Evolutionary conservation across 2,888 invertebrate genomes (phyloP).

Genomic region (Dasypogon diadema): DNA sequence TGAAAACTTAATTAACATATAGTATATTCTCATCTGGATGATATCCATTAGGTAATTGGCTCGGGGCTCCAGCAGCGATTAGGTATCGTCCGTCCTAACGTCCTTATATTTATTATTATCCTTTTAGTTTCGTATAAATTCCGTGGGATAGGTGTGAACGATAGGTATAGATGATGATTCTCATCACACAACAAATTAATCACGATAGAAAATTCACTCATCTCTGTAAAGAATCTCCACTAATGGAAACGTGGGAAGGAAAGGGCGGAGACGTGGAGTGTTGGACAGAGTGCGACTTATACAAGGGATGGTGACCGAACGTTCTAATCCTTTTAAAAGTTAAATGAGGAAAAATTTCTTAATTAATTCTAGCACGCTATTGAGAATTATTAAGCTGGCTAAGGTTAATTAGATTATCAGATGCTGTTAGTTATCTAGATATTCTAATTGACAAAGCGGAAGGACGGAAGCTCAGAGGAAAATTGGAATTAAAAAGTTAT

Average conservation of each 20-base stretch:
- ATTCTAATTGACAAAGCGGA: not conserved
- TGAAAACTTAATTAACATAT: not conserved
- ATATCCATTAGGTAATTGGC: constrained; percentile 36
- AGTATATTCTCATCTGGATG: constrained; percentile 11
- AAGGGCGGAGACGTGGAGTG: no score
- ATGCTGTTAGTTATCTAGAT: not conserved
- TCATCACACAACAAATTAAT: not conserved
- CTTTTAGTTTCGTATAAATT: not conserved
- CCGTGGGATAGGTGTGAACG: not conserved
- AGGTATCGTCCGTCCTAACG: not conserved
- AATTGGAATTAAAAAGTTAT: not conserved
- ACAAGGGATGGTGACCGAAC: not conserved
- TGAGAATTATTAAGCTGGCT: constrained; percentile 15
- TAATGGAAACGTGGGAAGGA: no score
- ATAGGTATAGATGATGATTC: not conserved
- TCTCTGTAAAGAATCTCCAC: no score
- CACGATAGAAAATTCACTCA: no score
- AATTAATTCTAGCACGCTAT: constrained; percentile 10
- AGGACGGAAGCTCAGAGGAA: not conserved
- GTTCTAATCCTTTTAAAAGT: constrained; percentile 30
- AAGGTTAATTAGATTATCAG: constrained; percentile 20
- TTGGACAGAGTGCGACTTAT: not conserved
- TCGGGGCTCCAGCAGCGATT: constrained; percentile 20
- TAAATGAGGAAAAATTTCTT: constrained; percentile 18
- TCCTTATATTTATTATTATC: not conserved